Conservation (phyloP, 2,888 invertebrate species). For the Acrocyrtus sp. region DNA sequence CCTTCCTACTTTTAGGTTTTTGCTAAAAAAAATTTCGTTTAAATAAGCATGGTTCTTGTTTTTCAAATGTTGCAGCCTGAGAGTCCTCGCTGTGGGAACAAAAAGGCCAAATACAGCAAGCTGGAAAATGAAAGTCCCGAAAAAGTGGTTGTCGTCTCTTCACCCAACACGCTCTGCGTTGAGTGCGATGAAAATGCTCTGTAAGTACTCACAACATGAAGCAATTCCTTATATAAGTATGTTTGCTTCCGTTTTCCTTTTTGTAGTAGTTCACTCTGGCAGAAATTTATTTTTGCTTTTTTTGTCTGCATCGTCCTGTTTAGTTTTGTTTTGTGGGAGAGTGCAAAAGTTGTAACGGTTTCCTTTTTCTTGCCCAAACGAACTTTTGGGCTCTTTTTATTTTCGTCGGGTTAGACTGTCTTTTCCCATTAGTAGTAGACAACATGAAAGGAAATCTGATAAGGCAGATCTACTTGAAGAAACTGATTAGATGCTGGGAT, state of each 20-base stretch:
- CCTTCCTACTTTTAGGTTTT: no score
- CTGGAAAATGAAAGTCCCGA: constrained; percentile 78
- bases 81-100: constrained; percentile 63
- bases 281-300: background rate
- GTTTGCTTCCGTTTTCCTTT: no score
- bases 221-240: no score
- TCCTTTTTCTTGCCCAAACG: no score
- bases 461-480: constrained; percentile 4
- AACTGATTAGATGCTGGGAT: constrained; percentile 4
- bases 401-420: no score
- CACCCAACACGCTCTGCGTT: constrained; percentile 63
- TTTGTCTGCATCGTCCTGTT: no score
- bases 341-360: no score
- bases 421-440: no score
- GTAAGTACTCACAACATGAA: no score
- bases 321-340: no score
- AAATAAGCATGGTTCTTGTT: constrained; percentile 53
- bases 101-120: constrained; percentile 80
- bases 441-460: constrained; percentile 29
- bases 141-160: constrained; percentile 62
- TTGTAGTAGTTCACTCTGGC: background rate
- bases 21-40: no score
- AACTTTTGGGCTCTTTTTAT: no score
- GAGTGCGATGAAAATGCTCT: constrained; percentile 64
- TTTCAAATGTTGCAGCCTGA: constrained; percentile 62